Conservation (phyloP, 2,113 vertebrate genomes). For the Pelecanoides urinatrix region DNA sequence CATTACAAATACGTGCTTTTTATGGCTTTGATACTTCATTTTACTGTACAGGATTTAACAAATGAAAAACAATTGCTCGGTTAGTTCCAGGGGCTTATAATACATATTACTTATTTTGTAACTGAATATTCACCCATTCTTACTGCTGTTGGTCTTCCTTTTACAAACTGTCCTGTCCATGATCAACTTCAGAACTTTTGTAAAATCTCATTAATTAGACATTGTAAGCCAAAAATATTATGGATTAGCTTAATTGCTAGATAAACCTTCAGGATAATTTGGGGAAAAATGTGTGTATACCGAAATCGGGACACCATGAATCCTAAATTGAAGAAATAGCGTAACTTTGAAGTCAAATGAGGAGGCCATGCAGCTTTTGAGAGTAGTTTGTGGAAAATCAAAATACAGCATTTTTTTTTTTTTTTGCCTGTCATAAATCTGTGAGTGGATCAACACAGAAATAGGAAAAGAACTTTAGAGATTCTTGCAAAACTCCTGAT, state of each 20-base stretch:
- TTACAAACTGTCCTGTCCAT: not conserved
- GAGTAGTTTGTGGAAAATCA: not conserved
- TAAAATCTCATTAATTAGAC: not conserved
- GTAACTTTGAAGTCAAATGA: not conserved
- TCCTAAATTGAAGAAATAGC: not conserved
- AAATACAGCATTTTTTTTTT: not conserved
- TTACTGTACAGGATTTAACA: not conserved
- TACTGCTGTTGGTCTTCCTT: not conserved
- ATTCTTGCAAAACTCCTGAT: not conserved
- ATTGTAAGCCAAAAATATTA: not conserved
- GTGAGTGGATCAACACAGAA: not conserved
- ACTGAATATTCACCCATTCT: not conserved
- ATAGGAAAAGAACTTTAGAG: not conserved
- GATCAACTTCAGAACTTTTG: not conserved
- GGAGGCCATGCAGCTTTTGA: not conserved
- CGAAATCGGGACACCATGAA: no score
- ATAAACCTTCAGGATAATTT: not conserved
- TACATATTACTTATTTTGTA: not conserved
- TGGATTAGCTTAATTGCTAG: not conserved
- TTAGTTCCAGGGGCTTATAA: not conserved
- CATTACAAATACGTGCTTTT: not conserved
- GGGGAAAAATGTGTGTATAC: not conserved
- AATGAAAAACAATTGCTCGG: not conserved
- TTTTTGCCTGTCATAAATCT: not conserved
- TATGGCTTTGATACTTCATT: not conserved